Percentiles rank a stretch among this genome's conserved stretches.
Evolutionary conservation across 1,140 invertebrate species (phyloP).

Genomic region (Octopus sinensis): DNA sequence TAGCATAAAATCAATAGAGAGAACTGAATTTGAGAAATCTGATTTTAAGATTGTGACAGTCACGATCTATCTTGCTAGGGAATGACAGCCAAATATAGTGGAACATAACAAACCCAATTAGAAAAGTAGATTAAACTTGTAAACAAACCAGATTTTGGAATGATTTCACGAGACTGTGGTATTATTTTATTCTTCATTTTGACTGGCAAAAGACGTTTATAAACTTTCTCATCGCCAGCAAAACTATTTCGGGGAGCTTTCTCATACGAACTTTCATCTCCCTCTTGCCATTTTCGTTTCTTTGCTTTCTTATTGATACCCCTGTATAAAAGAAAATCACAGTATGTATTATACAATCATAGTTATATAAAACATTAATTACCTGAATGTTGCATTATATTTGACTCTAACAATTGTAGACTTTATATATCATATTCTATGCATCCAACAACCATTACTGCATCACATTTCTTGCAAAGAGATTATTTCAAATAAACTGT

Average conservation of each 20-base stretch:
- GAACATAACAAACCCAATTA: background rate
- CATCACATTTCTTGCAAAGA: too few species aligned
- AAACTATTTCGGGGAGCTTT: background rate
- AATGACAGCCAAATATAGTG: background rate
- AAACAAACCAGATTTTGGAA: background rate
- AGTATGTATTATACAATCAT: too few species aligned
- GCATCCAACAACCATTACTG: too few species aligned
- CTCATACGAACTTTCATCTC: background rate
- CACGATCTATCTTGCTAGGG: background rate
- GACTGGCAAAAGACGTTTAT: background rate
- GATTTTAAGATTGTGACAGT: background rate
- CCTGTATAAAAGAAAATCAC: background rate
- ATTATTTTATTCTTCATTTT: constrained; percentile 1
- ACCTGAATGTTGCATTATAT: too few species aligned
- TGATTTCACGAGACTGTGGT: background rate
- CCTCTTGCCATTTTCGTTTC: background rate
- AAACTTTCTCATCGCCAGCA: background rate
- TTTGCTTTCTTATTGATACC: background rate
- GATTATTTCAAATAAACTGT: too few species aligned
- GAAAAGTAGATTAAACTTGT: background rate
- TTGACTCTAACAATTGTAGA: too few species aligned
- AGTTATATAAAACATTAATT: too few species aligned
- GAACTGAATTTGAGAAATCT: background rate
- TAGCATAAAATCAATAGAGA: background rate
- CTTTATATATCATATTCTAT: too few species aligned